These are phyloP conservation scores for Tromatobia lineatoria DNA, from an alignment of 2,888 invertebrate genomes.

Conservation along the genomic window DNA sequence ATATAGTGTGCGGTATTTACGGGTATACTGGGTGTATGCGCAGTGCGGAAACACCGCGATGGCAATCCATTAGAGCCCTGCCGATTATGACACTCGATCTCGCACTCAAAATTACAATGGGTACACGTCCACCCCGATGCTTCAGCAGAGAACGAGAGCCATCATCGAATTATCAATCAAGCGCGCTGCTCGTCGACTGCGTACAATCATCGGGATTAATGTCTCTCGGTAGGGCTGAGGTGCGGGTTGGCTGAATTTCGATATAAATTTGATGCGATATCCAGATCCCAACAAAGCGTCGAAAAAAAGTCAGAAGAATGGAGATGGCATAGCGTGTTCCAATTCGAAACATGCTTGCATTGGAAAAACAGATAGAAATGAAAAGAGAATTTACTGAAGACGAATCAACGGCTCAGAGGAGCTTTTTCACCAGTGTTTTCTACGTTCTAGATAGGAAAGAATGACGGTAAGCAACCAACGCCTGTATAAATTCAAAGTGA, in stretches of 20 bases:
- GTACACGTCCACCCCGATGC: slow-evolving; percentile 25
- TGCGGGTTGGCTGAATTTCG: not conserved
- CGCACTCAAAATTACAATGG: slow-evolving; percentile 60
- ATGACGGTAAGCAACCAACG: too few relatives aligned
- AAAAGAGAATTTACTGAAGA: not conserved
- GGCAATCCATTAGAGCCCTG: slow-evolving; percentile 65
- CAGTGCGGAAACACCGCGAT: slow-evolving; percentile 57
- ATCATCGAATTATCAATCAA: slow-evolving; percentile 63
- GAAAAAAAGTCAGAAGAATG: not conserved
- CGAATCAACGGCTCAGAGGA: not conserved
- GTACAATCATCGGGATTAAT: slow-evolving; percentile 52
- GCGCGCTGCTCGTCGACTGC: slow-evolving; percentile 24
- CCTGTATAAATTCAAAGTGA: too few relatives aligned
- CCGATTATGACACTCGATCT: slow-evolving; percentile 68
- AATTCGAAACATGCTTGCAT: not conserved
- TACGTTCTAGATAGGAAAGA: too few relatives aligned
- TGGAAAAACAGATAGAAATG: slow-evolving; percentile 3
- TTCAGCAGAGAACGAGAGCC: slow-evolving; percentile 12
- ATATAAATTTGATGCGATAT: slow-evolving; percentile 2
- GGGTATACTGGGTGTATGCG: slow-evolving; percentile 16
- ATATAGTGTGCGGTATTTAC: not conserved
- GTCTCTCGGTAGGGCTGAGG: slow-evolving; percentile 3
- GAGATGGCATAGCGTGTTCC: not conserved
- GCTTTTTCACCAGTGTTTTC: too few relatives aligned
- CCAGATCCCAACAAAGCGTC: not conserved